Evolutionary conservation across 2,888 invertebrate genomes (phyloP), one percentile per base, ranked within the genome.

Genomic region (Agrotis exclamationis): DNA sequence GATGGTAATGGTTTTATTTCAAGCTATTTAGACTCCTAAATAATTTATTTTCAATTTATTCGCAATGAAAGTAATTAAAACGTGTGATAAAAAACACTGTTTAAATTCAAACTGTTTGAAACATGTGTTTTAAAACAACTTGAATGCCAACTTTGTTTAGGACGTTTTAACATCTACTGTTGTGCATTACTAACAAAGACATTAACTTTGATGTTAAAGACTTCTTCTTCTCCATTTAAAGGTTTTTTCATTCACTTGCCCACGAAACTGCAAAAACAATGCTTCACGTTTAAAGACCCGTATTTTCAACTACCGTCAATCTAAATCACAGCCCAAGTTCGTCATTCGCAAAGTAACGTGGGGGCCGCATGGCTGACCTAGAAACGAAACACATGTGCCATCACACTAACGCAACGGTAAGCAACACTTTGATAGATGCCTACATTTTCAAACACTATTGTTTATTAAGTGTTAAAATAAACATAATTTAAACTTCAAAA

Each of bases 271-370:
- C 51, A 65, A 48, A 70, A 79, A 79, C 84, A 79, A 85, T 84
- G 74, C 73, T 78, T 83, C 82, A 87, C 83, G 83, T 86, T 87
- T 82, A 85, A 85, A 87, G 86, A 84, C 83, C 81, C 77, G 77
- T 83, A 84, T 81, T 87, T 88, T 88, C 86, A 87, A 87, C 85
- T 86, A 77, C 74, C 76, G 84, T 86, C 84, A 76, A 87, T 90
- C 84, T 88, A 88, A 90, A 90, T 90, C 87, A 91, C 88, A 88
- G 83, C 69, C 83, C 76, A 90, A 91, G 87, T 90, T 91, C 86
- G 88, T 89, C 88, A 86, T 89, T 89, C 84, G 85, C 76, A 87
- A 90, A 91, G 87, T 91, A 87, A 76, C 62, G 73, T 87, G 74
- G 59, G 73, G 80, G 66, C 75, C 82, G 84, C 88, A 82, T 88